Conservation (phyloP, 35 echinoderm and acorn worm genomes). For the Amphiura filiformis region DNA sequence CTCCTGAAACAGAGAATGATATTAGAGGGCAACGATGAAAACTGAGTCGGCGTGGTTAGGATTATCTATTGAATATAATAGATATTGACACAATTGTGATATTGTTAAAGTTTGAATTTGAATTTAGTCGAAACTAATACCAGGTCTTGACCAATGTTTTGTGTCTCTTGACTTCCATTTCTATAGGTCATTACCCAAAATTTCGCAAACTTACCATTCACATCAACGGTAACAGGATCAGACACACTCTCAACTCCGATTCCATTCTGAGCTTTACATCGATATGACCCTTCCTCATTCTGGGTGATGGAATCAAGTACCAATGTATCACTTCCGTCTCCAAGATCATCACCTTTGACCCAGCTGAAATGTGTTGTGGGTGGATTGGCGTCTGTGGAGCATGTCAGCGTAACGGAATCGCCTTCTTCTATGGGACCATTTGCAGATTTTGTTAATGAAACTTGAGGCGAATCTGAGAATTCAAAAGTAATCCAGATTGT, state of each 20-base stretch:
- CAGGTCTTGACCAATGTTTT: no score
- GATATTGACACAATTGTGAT: no score
- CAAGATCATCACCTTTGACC: background rate
- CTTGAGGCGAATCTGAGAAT: no score
- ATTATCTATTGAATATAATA: no score
- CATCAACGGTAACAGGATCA: background rate
- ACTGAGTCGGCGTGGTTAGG: no score
- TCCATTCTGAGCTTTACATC: conserved; percentile 1
- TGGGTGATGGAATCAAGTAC: background rate
- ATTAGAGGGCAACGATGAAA: no score
- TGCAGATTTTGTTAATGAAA: background rate
- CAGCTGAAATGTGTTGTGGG: background rate
- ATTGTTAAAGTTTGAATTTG: no score
- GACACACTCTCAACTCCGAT: background rate
- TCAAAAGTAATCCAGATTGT: no score
- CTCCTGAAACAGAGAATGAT: no score
- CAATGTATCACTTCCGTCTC: background rate
- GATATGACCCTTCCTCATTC: background rate
- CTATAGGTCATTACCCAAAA: no score
- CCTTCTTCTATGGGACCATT: background rate
- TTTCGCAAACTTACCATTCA: background rate
- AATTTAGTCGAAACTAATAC: no score
- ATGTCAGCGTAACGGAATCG: background rate
- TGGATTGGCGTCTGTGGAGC: background rate
- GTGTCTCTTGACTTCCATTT: no score